phyloP scores from a whole-genome alignment of 2,888 invertebrate genomes.

The Sesia bembeciformis region DNA sequence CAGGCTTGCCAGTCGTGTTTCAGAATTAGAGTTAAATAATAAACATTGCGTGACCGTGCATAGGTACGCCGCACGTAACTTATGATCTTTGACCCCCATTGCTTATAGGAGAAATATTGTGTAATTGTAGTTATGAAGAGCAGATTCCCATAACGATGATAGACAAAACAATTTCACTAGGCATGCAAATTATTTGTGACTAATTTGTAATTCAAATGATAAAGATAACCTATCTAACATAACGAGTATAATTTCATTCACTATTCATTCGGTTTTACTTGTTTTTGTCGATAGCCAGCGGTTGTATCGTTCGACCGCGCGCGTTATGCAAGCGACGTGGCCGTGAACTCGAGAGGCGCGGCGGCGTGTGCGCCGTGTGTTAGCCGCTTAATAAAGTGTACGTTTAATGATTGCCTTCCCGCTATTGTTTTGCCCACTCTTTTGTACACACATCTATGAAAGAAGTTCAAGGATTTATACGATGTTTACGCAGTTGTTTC shows the following conservation, averaged over 20 bases:
- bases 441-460: constrained; percentile 13
- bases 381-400: constrained; percentile 23
- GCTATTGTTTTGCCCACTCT: constrained; percentile 25
- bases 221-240: too few relatives aligned
- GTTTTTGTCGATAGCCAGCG: not conserved
- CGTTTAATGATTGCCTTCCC: constrained; percentile 36
- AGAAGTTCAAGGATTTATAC: constrained; percentile 7
- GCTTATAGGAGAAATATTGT: constrained; percentile 18
- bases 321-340: constrained; percentile 24
- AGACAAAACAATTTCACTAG: not conserved
- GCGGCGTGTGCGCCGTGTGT: constrained; percentile 11
- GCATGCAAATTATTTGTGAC: not conserved
- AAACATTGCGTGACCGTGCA: constrained; percentile 33
- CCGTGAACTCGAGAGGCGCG: constrained; percentile 44
- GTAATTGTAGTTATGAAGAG: constrained; percentile 26
- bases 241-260: not conserved
- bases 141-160: constrained; percentile 30
- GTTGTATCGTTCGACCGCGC: not conserved
- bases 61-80: constrained; percentile 35
- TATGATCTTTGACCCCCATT: constrained; percentile 45
- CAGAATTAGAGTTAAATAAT: constrained; percentile 21
- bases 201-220: not conserved
- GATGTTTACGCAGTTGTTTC: too few relatives aligned
- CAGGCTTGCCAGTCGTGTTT: constrained; percentile 23
- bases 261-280: not conserved